Evolutionary conservation across 92 coral and sea anemone species (phyloP), one percentile per base, ranked within the genome.

Genomic region (Meandrina meandrites): DNA sequence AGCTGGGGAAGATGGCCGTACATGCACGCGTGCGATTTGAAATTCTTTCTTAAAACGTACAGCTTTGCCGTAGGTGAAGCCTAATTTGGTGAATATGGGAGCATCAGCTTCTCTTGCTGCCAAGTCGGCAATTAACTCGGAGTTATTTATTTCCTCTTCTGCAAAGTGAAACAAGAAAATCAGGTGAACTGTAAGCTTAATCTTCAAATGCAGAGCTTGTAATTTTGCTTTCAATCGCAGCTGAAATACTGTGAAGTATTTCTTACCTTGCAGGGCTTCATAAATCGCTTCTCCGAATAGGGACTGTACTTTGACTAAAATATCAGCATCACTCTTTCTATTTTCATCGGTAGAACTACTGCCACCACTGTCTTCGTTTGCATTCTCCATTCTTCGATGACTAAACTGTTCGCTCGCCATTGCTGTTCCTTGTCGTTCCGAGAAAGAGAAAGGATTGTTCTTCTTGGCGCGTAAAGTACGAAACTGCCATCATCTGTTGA

Each of bases 61-160:
- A 51, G 56, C 91, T 76, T 79, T 89, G 4, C 88, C 88, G 50
- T 88, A 88, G 19, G 88, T 77, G 9, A 88, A 88, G 34, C 88
- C 84, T 18, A 88, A 28, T 83, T 88, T 83, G 0, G 34, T 30
- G 62, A 76, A 88, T n/a, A 88, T 88, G 15, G 91, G 91, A 8
- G 87, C 87, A 37, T 88, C 91, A 16, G 91, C 91, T 45, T 88
- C 91, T 88, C 87, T 68, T 27, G 53, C 21, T 1, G 91, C 84
- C 22, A 77, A 75, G 28, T 88, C 84, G 36, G 81, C 66, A 18
- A 88, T 34, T 64, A 67, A 78, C n/a, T 76, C 48, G 64, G 57
- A 34, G 74, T 79, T 47, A 84, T 22, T 88, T 72, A 88, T 88
- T 56, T 88, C 91, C 78, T 88, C 91, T 45, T 50, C 91, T 88